A percentile compares a stretch with the other conserved stretches of the same genome.
phyloP scores from a whole-genome alignment of 2,888 invertebrate genomes.

The Serrognathus titanus region DNA sequence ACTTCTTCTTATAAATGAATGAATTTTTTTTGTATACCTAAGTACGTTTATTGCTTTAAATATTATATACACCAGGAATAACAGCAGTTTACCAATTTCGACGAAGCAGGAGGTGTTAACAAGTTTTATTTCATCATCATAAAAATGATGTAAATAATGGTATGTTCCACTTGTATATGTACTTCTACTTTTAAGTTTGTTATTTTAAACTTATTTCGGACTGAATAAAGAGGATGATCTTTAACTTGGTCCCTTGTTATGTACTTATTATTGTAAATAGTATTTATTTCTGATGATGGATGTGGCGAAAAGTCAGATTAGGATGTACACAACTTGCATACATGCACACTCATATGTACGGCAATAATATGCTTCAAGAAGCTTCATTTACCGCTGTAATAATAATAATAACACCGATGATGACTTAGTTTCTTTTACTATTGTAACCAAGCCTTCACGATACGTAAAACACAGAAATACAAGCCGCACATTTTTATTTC shows the following conservation, averaged over 20 bases:
- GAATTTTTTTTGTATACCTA: no score
- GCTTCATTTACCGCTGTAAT: conserved; percentile 14
- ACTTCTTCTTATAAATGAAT: no score
- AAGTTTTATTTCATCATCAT: conserved; percentile 15
- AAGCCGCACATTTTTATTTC: conserved; percentile 15
- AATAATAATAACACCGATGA: conserved; percentile 3
- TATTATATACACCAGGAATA: no score
- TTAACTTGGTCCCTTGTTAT: conserved; percentile 29
- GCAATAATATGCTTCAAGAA: conserved; percentile 17
- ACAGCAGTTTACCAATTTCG: no score
- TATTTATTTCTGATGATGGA: conserved; percentile 30
- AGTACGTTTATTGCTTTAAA: no score
- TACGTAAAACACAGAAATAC: conserved; percentile 21
- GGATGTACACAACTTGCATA: conserved; percentile 5
- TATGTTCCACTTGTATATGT: conserved; percentile 14
- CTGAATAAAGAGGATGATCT: conserved; percentile 6
- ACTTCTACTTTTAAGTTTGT: conserved; percentile 16
- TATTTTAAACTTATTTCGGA: conserved; percentile 15
- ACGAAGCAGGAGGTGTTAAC: conserved; percentile 4
- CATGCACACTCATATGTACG: conserved; percentile 19
- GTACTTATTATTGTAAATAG: conserved; percentile 35
- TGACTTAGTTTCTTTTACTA: no score
- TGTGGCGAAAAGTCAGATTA: conserved; percentile 14
- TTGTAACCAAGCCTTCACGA: conserved; percentile 22
- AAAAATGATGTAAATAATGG: conserved; percentile 15